Conservation (phyloP, 2,113 vertebrate genomes). For the Bos taurus region DNA sequence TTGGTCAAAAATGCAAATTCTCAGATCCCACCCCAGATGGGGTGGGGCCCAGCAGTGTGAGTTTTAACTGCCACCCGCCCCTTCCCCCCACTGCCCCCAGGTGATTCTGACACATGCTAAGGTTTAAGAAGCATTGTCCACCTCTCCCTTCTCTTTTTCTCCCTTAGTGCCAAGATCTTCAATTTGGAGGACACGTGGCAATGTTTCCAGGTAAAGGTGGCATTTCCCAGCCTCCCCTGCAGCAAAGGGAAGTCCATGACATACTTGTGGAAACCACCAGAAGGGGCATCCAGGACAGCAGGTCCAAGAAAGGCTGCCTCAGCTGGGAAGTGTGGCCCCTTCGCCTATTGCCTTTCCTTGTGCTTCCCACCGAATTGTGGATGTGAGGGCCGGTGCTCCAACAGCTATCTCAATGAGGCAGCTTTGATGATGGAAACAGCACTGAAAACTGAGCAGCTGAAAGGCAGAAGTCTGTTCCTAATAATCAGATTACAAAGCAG, state of each 20-base stretch:
- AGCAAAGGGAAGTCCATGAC: not conserved
- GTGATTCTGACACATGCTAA: not conserved
- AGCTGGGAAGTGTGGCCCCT: not conserved
- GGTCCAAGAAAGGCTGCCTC: not conserved
- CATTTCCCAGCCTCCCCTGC: not conserved
- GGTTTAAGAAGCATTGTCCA: not conserved
- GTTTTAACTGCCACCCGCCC: fast-evolving
- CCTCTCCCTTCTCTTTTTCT: not conserved
- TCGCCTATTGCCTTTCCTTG: not conserved
- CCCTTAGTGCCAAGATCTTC: not conserved
- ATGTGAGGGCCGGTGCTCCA: not conserved
- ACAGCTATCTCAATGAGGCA: not conserved
- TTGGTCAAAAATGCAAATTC: not conserved
- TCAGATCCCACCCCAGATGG: not conserved
- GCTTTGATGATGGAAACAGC: not conserved
- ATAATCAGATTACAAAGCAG: not conserved
- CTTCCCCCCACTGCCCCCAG: too few species aligned
- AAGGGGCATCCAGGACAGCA: not conserved
- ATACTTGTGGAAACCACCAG: not conserved
- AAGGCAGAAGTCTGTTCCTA: not conserved
- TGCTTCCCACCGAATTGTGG: not conserved
- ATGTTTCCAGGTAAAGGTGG: not conserved
- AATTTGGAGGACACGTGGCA: not conserved
- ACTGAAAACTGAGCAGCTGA: not conserved
- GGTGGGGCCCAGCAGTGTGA: not conserved